Evolutionary conservation across 2,113 vertebrate genomes (phyloP), one percentile per base, ranked within the genome.

Genomic region (Xyliphius kryptos): DNA sequence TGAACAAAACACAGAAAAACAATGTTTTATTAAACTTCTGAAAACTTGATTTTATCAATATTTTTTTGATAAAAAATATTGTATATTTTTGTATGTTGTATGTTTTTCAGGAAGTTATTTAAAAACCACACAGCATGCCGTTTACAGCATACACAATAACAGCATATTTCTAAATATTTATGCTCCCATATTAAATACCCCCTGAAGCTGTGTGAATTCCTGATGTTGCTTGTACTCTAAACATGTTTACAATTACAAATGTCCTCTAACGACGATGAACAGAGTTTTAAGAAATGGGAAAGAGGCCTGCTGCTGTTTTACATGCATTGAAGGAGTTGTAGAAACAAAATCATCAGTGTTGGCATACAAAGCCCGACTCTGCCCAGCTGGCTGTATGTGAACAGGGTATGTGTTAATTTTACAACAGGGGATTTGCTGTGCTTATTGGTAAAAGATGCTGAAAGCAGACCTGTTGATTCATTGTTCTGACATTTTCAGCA

Each of bases 181-280:
- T 6, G 14, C 14, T 3, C 12, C 14, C 6, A 21, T 56, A 17
- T 17, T 8, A 14, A 57, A 26, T 46, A 22, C 3, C 6, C 41
- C 20, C 40, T 3, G 3, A 16, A 36, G 26, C 21, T 32, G 3
- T 59, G 38, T 41, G 13, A 48, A 65, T 47, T 13, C 9, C 5
- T 41, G 12, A 41, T 41, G 40, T 14, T 14, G 43, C 43, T 26
- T 26, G 13, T 5, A 8, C 38, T 44, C 38, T 37, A 12, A 2
- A n/a, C 52, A 46, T 3, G 63, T 66, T 66, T 58, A 58, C 51
- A 51, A 66, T 66, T 58, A 66, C 47, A 66, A 57, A 58, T 44
- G 8, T 20, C 54, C 15, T n/a, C 46, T 26, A 38, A 58, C 36
- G 37, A 52, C 51, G 55, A 66, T 41, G 37, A 56, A 56, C 52